phyloP scores from a whole-genome alignment of 2,113 vertebrate species.

The Agelaius tricolor region DNA sequence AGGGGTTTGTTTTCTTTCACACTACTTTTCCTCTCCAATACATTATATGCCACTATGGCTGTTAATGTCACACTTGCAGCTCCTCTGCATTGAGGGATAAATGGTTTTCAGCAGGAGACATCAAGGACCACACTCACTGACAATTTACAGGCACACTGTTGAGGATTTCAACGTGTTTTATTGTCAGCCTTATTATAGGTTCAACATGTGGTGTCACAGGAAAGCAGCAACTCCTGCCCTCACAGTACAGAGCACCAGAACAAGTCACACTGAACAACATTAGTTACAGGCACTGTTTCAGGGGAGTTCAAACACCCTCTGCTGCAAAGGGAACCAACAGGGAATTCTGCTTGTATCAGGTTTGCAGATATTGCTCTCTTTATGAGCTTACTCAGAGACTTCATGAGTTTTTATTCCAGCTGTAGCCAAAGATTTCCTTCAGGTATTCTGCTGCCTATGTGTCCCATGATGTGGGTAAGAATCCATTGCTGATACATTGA shows the following conservation, averaged over 20 bases:
- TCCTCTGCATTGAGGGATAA: background rate
- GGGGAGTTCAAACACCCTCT: background rate
- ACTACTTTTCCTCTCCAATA: background rate
- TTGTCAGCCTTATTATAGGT: background rate
- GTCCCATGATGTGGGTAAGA: background rate
- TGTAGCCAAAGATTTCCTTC: background rate
- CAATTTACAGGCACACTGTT: background rate
- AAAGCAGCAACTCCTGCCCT: background rate
- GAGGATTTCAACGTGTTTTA: background rate
- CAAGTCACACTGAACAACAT: background rate
- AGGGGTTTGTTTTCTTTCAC: background rate
- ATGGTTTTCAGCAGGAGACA: background rate
- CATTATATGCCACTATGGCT: background rate
- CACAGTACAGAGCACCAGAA: background rate
- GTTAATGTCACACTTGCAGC: background rate
- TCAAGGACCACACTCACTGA: background rate
- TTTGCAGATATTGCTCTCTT: background rate
- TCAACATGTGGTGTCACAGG: background rate
- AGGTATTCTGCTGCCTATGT: background rate
- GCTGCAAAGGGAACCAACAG: background rate
- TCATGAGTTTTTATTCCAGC: background rate
- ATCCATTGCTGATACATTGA: background rate
- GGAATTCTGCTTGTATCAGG: background rate
- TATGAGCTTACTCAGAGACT: background rate
- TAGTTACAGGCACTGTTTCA: background rate